Conservation (phyloP, 2,888 invertebrate genomes). For the Torymus texanus region DNA sequence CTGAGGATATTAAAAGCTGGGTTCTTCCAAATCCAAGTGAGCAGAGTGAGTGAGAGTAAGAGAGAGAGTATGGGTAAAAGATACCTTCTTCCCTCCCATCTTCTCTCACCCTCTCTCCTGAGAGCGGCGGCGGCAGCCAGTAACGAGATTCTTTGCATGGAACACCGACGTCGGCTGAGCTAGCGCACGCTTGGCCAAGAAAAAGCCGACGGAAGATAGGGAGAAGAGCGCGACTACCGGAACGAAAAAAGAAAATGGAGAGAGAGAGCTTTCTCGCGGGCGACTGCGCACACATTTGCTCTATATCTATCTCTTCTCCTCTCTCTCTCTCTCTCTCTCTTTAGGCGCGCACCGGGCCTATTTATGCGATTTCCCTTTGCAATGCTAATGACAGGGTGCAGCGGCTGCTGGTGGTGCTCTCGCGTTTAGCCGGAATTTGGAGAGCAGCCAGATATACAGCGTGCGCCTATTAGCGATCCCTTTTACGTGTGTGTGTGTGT, state of each 20-base stretch:
- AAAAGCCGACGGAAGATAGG: too few relatives aligned
- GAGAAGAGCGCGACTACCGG: too few relatives aligned
- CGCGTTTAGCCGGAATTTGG: constrained; percentile 66
- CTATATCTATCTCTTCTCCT: too few relatives aligned
- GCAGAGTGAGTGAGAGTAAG: not conserved
- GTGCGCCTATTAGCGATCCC: constrained; percentile 61
- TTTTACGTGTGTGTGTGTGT: constrained; percentile 57
- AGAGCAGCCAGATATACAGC: constrained; percentile 61
- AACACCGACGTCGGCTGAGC: too few relatives aligned
- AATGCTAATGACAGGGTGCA: constrained; percentile 67
- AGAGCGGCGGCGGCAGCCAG: not conserved
- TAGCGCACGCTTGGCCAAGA: too few relatives aligned
- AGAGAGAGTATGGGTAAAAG: not conserved
- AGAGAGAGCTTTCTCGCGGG: too few relatives aligned
- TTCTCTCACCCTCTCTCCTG: too few relatives aligned
- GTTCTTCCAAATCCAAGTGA: constrained; percentile 6
- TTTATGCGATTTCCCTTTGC: constrained; percentile 64
- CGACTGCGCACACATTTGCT: too few relatives aligned
- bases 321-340: too few relatives aligned
- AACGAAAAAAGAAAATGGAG: constrained; percentile 6
- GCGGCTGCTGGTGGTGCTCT: too few relatives aligned
- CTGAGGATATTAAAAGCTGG: constrained; percentile 23
- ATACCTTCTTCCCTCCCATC: too few relatives aligned
- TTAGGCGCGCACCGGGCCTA: constrained; percentile 41
- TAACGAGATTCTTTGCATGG: not conserved